phyloP scores from a whole-genome alignment of 2,888 invertebrate genomes.

The Zhengitettix transpicula region DNA sequence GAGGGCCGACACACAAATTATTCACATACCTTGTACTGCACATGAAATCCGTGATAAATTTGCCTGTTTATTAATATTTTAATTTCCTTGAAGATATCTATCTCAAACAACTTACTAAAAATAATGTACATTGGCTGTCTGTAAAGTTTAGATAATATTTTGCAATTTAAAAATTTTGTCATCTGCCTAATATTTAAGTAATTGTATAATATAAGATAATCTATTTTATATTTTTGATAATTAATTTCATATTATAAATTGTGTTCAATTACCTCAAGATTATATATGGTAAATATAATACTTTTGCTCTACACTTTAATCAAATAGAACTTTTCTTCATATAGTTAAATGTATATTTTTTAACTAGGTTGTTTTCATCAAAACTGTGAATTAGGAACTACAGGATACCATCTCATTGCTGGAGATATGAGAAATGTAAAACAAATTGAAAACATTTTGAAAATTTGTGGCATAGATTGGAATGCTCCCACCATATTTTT shows the following conservation, averaged over 20 bases:
- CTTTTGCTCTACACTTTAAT: background rate
- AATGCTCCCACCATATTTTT: conserved; percentile 24
- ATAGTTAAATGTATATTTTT: background rate
- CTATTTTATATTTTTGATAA: background rate
- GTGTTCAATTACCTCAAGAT: background rate
- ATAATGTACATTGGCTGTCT: too few relatives aligned
- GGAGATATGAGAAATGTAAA: conserved; percentile 22
- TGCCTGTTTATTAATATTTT: too few relatives aligned
- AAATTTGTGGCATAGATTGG: conserved; percentile 18
- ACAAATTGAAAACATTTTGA: conserved; percentile 17
- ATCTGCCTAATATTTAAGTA: too few relatives aligned
- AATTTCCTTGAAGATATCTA: too few relatives aligned
- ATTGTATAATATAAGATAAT: too few relatives aligned
- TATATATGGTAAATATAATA: too few relatives aligned
- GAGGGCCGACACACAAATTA: too few relatives aligned
- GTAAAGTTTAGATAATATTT: too few relatives aligned
- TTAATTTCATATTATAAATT: background rate
- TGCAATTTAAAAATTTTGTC: too few relatives aligned
- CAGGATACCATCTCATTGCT: conserved; percentile 22
- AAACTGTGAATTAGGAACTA: conserved; percentile 13
- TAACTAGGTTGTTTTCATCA: background rate
- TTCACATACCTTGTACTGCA: too few relatives aligned
- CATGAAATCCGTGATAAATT: too few relatives aligned
- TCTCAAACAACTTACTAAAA: too few relatives aligned
- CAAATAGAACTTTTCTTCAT: background rate